These are phyloP conservation scores for Heliconius melpomene DNA, from an alignment of 1,140 invertebrate genomes.

Conservation along the genomic window DNA sequence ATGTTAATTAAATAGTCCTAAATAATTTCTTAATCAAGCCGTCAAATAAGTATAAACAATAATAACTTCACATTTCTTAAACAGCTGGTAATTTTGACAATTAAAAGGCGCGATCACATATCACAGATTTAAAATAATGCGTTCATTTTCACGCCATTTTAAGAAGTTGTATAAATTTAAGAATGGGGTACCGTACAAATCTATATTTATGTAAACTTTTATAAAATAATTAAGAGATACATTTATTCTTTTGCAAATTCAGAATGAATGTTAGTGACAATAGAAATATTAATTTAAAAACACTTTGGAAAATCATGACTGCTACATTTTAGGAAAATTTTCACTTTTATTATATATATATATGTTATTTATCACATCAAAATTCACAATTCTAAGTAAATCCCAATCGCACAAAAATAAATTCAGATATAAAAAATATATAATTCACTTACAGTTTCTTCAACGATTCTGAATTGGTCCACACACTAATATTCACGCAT, in stretches of 20 bases:
- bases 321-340: neutral
- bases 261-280: neutral
- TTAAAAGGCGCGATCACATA: constrained; percentile 7
- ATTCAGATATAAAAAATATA: constrained; percentile 18
- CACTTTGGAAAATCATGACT: neutral
- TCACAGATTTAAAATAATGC: constrained; percentile 1
- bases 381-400: neutral
- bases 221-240: neutral
- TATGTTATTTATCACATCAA: neutral
- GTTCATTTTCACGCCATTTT: neutral
- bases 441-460: constrained; percentile 46
- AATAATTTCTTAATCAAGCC: neutral
- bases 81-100: constrained; percentile 8
- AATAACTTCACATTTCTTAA: neutral
- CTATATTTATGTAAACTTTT: neutral
- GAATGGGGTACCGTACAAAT: neutral
- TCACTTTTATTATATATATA: too few relatives aligned
- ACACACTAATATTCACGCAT: constrained; percentile 36
- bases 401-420: neutral
- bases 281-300: neutral
- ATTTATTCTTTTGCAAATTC: neutral
- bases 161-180: neutral
- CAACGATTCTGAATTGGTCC: constrained; percentile 32
- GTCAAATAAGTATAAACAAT: neutral
- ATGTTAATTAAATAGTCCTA: neutral